Evolutionary conservation across 2,113 vertebrate species (phyloP).

Genomic region (Carlito syrichta): DNA sequence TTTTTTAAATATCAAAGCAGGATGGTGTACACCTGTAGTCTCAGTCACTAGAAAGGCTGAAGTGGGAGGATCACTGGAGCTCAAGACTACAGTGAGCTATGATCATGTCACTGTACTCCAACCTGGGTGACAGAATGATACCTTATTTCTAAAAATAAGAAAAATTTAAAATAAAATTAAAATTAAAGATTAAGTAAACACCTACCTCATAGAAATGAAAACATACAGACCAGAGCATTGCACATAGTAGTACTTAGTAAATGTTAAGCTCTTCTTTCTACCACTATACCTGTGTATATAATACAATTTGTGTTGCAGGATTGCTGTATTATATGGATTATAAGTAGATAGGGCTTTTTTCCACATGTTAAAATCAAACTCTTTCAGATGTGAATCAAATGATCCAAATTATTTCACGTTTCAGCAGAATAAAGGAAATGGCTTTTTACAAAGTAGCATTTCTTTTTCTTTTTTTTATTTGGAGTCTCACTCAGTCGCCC

Average conservation of each 20-base stretch:
- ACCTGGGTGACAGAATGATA: too few species aligned
- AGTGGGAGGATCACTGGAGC: too few species aligned
- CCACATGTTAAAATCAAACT: conserved; percentile 15
- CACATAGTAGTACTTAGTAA: not conserved
- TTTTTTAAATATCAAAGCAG: too few species aligned
- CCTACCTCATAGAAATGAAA: not conserved
- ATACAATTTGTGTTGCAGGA: not conserved
- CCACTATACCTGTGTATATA: not conserved
- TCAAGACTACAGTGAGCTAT: too few species aligned
- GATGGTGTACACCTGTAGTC: too few species aligned
- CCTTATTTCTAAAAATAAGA: too few species aligned
- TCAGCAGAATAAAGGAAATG: conserved; percentile 37
- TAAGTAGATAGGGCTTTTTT: not conserved
- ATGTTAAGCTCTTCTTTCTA: not conserved
- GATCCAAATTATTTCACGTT: conserved; percentile 45
- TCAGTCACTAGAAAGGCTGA: too few species aligned
- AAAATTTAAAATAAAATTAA: too few species aligned
- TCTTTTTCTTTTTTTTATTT: too few species aligned
- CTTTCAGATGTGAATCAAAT: conserved; percentile 10
- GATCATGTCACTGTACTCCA: too few species aligned
- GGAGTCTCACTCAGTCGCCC: too few species aligned
- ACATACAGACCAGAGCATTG: not conserved
- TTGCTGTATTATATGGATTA: not conserved
- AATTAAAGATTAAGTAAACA: not conserved
- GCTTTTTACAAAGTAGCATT: conserved; percentile 16